A percentile compares a stretch with the other conserved stretches of the same genome.
These are phyloP conservation scores for Cardinalis cardinalis DNA, from an alignment of 2,113 vertebrate genomes.

Conservation along the genomic window DNA sequence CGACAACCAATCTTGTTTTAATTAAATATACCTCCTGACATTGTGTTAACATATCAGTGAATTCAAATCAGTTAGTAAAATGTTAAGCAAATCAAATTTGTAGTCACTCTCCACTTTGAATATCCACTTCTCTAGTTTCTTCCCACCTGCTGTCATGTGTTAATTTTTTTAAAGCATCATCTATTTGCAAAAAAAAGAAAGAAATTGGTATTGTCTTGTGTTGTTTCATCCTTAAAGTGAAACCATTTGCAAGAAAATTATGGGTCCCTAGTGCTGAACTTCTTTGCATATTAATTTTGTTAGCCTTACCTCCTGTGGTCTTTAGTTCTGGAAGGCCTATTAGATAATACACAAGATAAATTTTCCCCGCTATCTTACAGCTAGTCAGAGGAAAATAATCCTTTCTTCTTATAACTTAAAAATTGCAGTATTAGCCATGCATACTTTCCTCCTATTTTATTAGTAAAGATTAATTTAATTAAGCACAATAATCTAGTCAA, in stretches of 20 bases:
- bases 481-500: constrained; percentile 44
- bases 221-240: constrained; percentile 92
- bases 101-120: constrained; percentile 77
- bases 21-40: constrained; percentile 71
- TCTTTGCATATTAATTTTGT: constrained; percentile 99
- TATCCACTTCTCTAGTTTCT: constrained; percentile 80
- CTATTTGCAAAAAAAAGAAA: constrained; percentile 79
- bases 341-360: constrained; percentile 84
- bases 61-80: constrained; percentile 84
- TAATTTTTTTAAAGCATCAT: constrained; percentile 89
- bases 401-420: constrained; percentile 67
- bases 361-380: constrained; percentile 74
- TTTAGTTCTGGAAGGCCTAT: constrained; percentile 87
- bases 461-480: constrained; percentile 65
- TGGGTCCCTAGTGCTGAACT: constrained; percentile 90
- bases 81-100: constrained; percentile 83
- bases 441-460: constrained; percentile 42
- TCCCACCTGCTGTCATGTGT: constrained; percentile 93
- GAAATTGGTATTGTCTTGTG: constrained; percentile 87
- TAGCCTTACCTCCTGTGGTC: constrained; percentile 95
- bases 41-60: constrained; percentile 72
- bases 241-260: constrained; percentile 97
- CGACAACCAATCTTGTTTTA: constrained; percentile 60
- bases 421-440: constrained; percentile 50
- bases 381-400: constrained; percentile 56